A percentile compares a stretch with the other conserved stretches of the same genome.
Evolutionary conservation across 2,888 invertebrate species (phyloP).

Genomic region (Lottia scabra): DNA sequence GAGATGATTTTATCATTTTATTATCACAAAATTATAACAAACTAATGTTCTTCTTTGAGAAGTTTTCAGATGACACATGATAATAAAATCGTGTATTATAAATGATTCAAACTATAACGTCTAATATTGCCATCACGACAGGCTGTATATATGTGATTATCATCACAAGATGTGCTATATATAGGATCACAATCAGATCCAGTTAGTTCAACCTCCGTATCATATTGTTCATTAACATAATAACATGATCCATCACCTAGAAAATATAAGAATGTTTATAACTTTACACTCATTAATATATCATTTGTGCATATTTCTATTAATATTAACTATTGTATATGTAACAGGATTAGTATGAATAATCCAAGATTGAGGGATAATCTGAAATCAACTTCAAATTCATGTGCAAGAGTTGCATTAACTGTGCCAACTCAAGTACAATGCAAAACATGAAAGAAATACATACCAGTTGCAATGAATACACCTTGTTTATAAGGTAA

Average conservation of each 20-base stretch:
- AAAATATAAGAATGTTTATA: too few relatives aligned
- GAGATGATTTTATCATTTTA: too few relatives aligned
- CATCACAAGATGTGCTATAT: conserved; percentile 75
- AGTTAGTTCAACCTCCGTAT: conserved; percentile 74
- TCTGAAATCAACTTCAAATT: too few relatives aligned
- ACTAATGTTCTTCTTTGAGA: too few relatives aligned
- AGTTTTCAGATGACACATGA: too few relatives aligned
- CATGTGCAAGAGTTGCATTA: too few relatives aligned
- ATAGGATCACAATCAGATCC: conserved; percentile 81
- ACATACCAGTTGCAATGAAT: conserved; percentile 73
- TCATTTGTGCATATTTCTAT: too few relatives aligned
- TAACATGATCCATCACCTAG: conserved; percentile 76
- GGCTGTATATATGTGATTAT: conserved; percentile 74
- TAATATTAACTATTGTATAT: too few relatives aligned
- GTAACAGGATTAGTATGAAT: too few relatives aligned
- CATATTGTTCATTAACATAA: conserved; percentile 70
- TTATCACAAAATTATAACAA: too few relatives aligned
- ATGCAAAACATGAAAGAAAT: background rate
- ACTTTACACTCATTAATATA: background rate
- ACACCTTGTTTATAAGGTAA: conserved; percentile 73
- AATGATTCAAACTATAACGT: conserved; percentile 71
- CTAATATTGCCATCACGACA: conserved; percentile 77
- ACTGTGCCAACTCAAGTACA: too few relatives aligned
- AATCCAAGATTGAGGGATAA: too few relatives aligned
- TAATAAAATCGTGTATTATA: conserved; percentile 6